Conservation (phyloP, 2,113 vertebrate genomes). For the Zingel zingel region DNA sequence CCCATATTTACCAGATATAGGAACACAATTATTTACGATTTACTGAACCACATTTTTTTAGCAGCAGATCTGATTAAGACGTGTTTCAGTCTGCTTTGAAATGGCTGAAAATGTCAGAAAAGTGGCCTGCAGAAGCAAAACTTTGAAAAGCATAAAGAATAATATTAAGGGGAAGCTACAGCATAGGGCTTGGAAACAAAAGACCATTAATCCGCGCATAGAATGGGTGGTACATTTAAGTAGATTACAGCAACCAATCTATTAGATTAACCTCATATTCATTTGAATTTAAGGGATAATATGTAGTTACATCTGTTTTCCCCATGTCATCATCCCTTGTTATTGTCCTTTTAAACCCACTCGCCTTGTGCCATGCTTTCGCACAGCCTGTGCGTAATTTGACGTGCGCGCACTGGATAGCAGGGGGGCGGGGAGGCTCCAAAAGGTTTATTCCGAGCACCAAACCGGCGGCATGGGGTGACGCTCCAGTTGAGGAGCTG, state of each 20-base stretch:
- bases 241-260: conserved; percentile 72
- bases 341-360: conserved; percentile 70
- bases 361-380: conserved; percentile 56
- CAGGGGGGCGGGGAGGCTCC: conserved; percentile 32
- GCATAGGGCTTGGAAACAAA: conserved; percentile 50
- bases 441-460: conserved; percentile 53
- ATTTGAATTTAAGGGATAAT: conserved; percentile 75
- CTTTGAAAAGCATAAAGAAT: conserved; percentile 16
- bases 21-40: not conserved
- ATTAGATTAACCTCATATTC: conserved; percentile 73
- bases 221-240: conserved; percentile 61
- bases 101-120: not conserved
- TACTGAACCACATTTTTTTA: not conserved
- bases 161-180: not conserved
- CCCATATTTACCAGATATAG: not conserved
- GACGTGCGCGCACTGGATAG: conserved; percentile 46
- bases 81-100: not conserved
- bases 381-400: conserved; percentile 66
- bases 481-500: conserved; percentile 41
- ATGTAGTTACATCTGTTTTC: conserved; percentile 75
- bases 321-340: conserved; percentile 71
- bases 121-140: not conserved
- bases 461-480: conserved; percentile 50
- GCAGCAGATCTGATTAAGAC: not conserved
- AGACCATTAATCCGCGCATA: conserved; percentile 57